These are phyloP conservation scores for Paedocypris micromegethes DNA, from an alignment of 2,797 vertebrate species.

Conservation along the genomic window DNA sequence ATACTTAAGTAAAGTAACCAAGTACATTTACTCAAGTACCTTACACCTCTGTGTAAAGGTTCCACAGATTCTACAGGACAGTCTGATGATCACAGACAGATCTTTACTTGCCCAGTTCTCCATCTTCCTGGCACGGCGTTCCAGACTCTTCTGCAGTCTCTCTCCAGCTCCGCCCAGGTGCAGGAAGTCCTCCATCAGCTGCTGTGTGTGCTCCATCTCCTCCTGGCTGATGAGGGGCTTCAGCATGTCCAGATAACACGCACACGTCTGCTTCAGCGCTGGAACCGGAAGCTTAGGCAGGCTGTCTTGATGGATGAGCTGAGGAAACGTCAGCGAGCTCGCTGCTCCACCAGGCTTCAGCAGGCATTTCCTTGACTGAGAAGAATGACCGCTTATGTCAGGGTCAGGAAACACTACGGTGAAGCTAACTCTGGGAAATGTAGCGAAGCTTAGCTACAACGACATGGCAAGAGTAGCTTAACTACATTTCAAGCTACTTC, in stretches of 20 bases:
- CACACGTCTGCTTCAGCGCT: conserved; percentile 79
- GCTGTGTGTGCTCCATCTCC: conserved; percentile 79
- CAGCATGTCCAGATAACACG: conserved; percentile 79
- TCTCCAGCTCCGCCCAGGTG: conserved; percentile 81
- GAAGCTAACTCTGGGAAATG: too few species aligned
- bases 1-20: too few species aligned
- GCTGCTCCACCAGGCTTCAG: conserved; percentile 69
- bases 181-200: conserved; percentile 81
- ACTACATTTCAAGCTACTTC: too few species aligned
- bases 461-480: too few species aligned
- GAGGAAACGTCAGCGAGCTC: conserved; percentile 64
- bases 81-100: background rate
- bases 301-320: conserved; percentile 78
- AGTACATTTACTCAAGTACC: too few species aligned
- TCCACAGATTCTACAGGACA: too few species aligned
- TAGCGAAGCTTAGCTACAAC: too few species aligned
- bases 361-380: conserved; percentile 60
- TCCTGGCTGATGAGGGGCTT: conserved; percentile 85
- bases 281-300: conserved; percentile 85
- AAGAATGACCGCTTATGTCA: background rate
- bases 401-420: conserved; percentile 3
- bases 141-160: conserved; percentile 86
- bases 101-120: conserved; percentile 87
- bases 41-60: too few species aligned
- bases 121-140: conserved; percentile 80